Percentiles rank a stretch among this genome's conserved stretches.
phyloP scores from a whole-genome alignment of 64 coral and sea anemone species.

The Cladopsammia gracilis region DNA sequence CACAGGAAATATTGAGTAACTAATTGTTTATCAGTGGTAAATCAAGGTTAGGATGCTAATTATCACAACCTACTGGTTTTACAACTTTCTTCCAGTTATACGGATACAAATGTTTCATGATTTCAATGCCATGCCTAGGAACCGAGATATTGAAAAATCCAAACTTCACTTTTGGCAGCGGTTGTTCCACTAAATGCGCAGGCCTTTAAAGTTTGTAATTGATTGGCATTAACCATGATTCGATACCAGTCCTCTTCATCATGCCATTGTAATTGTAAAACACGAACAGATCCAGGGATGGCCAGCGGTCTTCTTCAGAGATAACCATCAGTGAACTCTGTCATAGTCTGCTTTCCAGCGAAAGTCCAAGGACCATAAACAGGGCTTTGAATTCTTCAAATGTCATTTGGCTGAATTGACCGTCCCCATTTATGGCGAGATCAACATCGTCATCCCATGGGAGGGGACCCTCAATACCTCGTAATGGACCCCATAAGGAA shows the following conservation, averaged over 20 bases:
- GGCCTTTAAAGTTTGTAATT: constrained; percentile 74
- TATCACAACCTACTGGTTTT: neutral
- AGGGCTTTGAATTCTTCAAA: constrained; percentile 6
- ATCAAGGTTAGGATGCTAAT: neutral
- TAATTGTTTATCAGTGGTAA: too few relatives aligned
- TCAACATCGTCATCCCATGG: constrained; percentile 76
- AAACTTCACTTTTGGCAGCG: constrained; percentile 63
- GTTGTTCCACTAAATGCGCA: constrained; percentile 42
- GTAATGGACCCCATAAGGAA: constrained; percentile 34
- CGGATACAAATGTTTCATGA: constrained; percentile 81
- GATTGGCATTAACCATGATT: constrained; percentile 52
- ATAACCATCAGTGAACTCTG: constrained; percentile 37
- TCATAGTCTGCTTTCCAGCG: neutral
- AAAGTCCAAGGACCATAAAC: constrained; percentile 17
- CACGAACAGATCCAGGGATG: constrained; percentile 62
- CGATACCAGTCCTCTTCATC: constrained; percentile 71
- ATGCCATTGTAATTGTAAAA: constrained; percentile 69
- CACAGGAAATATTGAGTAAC: too few relatives aligned
- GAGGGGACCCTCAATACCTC: constrained; percentile 23
- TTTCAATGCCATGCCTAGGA: constrained; percentile 57
- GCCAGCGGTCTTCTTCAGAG: neutral
- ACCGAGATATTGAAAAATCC: constrained; percentile 71
- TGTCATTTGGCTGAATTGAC: neutral
- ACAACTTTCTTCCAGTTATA: constrained; percentile 82
- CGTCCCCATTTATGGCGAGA: constrained; percentile 45